Evolutionary conservation across 2,113 vertebrate genomes (phyloP).

Genomic region (Thymallus thymallus): DNA sequence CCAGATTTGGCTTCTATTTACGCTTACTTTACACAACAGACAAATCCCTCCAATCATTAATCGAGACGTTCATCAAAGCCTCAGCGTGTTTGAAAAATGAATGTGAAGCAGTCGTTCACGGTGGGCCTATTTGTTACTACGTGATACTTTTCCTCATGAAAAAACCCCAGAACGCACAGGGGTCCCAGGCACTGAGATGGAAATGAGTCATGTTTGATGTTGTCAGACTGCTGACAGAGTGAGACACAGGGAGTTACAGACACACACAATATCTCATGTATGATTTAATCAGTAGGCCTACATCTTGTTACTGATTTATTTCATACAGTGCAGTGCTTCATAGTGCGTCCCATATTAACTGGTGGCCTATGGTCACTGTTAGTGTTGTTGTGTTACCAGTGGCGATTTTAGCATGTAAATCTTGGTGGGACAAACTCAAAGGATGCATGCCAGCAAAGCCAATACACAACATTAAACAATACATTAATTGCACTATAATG

Average conservation of each 20-base stretch:
- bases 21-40: slow-evolving; percentile 19
- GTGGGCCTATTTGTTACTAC: slow-evolving; percentile 45
- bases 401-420: too few species aligned
- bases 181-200: slow-evolving; percentile 42
- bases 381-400: slow-evolving; percentile 1
- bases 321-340: background rate
- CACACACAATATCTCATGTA: slow-evolving; percentile 51
- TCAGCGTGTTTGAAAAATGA: slow-evolving; percentile 8
- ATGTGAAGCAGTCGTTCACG: slow-evolving; percentile 44
- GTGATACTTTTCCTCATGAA: slow-evolving; percentile 39
- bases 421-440: too few species aligned
- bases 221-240: slow-evolving; percentile 53
- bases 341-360: background rate
- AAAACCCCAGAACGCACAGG: slow-evolving; percentile 40
- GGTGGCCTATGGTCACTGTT: background rate
- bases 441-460: too few species aligned
- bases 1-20: slow-evolving; percentile 16
- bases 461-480: too few species aligned
- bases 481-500: too few species aligned
- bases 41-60: slow-evolving; percentile 5
- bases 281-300: slow-evolving; percentile 44
- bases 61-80: background rate
- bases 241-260: slow-evolving; percentile 32
- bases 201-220: slow-evolving; percentile 57
- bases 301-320: slow-evolving; percentile 4